Conservation (phyloP, 2,888 invertebrate species). For the Drosophila multiciliata region DNA sequence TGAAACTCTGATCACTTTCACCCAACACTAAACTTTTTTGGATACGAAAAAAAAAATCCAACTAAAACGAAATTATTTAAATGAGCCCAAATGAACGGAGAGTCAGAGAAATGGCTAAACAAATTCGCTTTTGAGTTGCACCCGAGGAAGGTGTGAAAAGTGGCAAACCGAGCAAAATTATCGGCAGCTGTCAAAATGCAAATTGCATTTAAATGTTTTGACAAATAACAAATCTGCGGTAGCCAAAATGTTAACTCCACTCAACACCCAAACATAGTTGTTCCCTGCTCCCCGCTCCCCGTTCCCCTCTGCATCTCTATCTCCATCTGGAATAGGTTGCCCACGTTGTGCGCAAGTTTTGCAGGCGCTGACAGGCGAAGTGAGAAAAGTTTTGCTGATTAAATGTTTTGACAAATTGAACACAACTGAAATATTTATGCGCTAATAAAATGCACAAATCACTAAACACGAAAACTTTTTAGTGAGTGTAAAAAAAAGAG, state of each 20-base stretch:
- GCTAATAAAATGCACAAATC: slow-evolving; percentile 31
- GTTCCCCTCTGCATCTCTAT: slow-evolving; percentile 2
- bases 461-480: slow-evolving; percentile 1
- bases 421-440: slow-evolving; percentile 43
- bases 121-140: slow-evolving; percentile 38
- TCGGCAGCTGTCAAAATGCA: slow-evolving; percentile 76
- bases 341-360: slow-evolving; percentile 59
- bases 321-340: background rate
- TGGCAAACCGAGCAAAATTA: slow-evolving; percentile 61
- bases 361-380: slow-evolving; percentile 68
- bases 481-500: background rate
- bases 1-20: slow-evolving; percentile 41
- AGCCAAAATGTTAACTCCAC: slow-evolving; percentile 61
- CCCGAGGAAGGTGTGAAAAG: slow-evolving; percentile 69
- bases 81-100: slow-evolving; percentile 41
- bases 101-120: slow-evolving; percentile 31
- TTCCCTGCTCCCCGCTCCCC: no score
- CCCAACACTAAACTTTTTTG: slow-evolving; percentile 25
- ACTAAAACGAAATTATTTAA: slow-evolving; percentile 37
- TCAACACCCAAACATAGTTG: slow-evolving; percentile 33
- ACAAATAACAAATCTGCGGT: slow-evolving; percentile 80
- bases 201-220: slow-evolving; percentile 81
- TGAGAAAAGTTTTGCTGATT: slow-evolving; percentile 80
- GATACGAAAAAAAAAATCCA: background rate
- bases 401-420: slow-evolving; percentile 77